Conservation (phyloP, 1,140 invertebrate species). For the Drosophila lacteicornis region DNA sequence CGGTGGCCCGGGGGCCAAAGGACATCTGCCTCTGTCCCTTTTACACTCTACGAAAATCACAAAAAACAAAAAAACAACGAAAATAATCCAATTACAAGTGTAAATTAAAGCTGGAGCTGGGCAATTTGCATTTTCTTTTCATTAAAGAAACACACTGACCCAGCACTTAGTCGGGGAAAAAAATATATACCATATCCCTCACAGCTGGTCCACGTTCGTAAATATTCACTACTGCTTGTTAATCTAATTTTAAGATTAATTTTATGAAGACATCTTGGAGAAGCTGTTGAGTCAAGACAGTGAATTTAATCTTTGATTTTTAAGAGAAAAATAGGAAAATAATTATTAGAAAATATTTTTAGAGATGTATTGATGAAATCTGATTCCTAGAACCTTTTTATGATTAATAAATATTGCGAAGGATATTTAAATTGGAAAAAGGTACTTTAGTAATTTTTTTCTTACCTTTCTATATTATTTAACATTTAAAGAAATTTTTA, state of each 20-base stretch:
- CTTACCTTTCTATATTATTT: too few relatives aligned
- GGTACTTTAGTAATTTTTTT: too few relatives aligned
- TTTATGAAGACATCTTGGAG: neutral
- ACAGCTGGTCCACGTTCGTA: neutral
- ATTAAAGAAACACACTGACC: constrained; percentile 17
- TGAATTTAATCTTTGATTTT: neutral
- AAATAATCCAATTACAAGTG: constrained; percentile 35
- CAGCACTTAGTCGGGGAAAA: neutral
- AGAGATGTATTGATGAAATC: neutral
- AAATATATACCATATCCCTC: too few relatives aligned
- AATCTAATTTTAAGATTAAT: neutral
- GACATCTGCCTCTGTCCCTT: constrained; percentile 23
- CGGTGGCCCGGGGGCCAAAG: constrained; percentile 32
- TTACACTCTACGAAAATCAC: constrained; percentile 52
- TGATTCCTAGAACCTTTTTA: too few relatives aligned
- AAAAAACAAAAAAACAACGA: neutral
- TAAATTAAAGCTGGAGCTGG: constrained; percentile 31
- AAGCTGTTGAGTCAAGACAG: neutral
- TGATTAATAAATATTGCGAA: too few relatives aligned
- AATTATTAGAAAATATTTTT: neutral
- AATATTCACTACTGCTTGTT: neutral
- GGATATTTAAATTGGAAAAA: too few relatives aligned
- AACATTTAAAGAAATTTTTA: too few relatives aligned
- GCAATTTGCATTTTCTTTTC: constrained; percentile 34
- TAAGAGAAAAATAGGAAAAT: neutral